These are phyloP conservation scores for Linnaemya vulpina DNA, from an alignment of 2,888 invertebrate genomes.

Conservation along the genomic window DNA sequence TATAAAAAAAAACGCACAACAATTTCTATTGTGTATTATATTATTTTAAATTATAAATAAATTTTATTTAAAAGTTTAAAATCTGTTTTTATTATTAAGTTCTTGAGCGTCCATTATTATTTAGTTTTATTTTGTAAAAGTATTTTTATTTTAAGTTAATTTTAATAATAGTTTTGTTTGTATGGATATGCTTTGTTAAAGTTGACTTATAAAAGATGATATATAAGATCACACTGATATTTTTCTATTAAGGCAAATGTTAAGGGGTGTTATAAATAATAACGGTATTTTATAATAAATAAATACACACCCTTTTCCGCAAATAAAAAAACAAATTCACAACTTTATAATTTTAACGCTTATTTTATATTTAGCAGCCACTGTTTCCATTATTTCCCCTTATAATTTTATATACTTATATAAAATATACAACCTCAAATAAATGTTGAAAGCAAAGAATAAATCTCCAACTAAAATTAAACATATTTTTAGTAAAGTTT, in stretches of 20 bases:
- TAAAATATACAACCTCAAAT: not conserved
- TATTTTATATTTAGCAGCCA: not conserved
- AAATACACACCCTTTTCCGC: not conserved
- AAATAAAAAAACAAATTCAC: no score
- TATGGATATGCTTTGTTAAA: no score
- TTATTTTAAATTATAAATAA: slow-evolving; percentile 10
- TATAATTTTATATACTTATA: slow-evolving; percentile 12
- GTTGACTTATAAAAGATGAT: not conserved
- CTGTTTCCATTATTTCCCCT: not conserved
- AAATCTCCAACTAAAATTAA: slow-evolving; percentile 26
- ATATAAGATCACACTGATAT: not conserved
- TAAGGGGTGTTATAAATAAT: not conserved
- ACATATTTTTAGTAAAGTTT: slow-evolving; percentile 57
- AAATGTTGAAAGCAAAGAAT: slow-evolving; percentile 17
- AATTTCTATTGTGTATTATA: slow-evolving; percentile 21
- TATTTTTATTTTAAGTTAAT: slow-evolving; percentile 31
- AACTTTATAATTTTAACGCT: not conserved
- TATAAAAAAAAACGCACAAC: slow-evolving; percentile 44
- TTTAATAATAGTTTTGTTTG: slow-evolving; percentile 8
- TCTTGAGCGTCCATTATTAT: slow-evolving; percentile 60
- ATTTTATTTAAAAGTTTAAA: slow-evolving; percentile 20
- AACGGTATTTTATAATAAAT: not conserved
- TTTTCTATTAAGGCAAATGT: not conserved
- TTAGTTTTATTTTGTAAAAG: slow-evolving; percentile 55
- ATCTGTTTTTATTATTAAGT: slow-evolving; percentile 40